Evolutionary conservation across 2,113 vertebrate genomes (phyloP).

Genomic region (Dissostichus mawsoni): DNA sequence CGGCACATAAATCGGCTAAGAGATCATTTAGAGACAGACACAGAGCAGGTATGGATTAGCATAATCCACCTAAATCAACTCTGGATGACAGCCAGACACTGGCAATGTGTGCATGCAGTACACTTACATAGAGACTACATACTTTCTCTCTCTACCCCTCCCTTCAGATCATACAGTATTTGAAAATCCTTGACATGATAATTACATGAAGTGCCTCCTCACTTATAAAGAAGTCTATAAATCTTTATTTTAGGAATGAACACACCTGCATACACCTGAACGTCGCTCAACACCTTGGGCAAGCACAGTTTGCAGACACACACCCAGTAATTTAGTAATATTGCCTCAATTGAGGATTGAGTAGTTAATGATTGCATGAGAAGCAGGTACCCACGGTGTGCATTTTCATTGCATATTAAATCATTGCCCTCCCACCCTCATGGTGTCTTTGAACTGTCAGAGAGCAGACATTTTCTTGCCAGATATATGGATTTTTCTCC

Average conservation of each 20-base stretch:
- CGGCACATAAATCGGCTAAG: constrained; percentile 29
- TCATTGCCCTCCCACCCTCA: constrained; percentile 52
- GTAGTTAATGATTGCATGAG: constrained; percentile 47
- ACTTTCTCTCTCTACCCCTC: neutral
- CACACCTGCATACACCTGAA: constrained; percentile 67
- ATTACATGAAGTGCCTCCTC: constrained; percentile 58
- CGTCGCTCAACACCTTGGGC: constrained; percentile 55
- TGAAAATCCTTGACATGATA: constrained; percentile 65
- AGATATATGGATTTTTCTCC: constrained; percentile 74
- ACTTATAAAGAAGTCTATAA: constrained; percentile 51
- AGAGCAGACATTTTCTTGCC: constrained; percentile 57
- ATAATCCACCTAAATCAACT: constrained; percentile 75
- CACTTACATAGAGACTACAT: constrained; percentile 14
- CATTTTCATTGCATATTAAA: constrained; percentile 73
- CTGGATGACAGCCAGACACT: constrained; percentile 68
- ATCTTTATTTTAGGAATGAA: constrained; percentile 59
- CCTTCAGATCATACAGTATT: constrained; percentile 26
- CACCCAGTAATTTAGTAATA: constrained; percentile 74
- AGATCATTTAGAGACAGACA: constrained; percentile 67
- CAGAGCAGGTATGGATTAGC: constrained; percentile 73
- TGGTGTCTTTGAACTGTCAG: constrained; percentile 79
- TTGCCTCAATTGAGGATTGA: constrained; percentile 54
- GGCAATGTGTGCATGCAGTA: constrained; percentile 20
- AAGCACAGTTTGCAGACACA: constrained; percentile 23
- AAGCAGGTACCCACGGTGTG: constrained; percentile 43